Evolutionary conservation across 2,888 invertebrate species (phyloP).

Genomic region (Troides helena): DNA sequence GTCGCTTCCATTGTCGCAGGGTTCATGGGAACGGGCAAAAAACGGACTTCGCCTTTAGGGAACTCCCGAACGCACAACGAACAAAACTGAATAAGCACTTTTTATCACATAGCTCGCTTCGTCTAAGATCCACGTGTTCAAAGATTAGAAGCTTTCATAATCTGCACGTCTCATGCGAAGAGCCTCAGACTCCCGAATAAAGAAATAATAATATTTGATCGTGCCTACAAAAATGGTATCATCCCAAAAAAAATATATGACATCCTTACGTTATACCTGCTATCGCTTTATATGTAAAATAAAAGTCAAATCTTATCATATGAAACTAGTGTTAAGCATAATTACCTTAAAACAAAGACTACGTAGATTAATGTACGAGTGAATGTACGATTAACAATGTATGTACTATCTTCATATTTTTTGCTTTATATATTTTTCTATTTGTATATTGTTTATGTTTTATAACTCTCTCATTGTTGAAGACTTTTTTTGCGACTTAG

Average conservation of each 20-base stretch:
- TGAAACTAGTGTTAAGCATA: neutral
- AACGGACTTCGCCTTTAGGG: slow-evolving; percentile 69
- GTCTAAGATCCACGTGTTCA: slow-evolving; percentile 69
- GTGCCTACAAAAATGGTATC: slow-evolving; percentile 20
- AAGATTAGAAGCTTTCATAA: slow-evolving; percentile 65
- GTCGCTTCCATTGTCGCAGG: slow-evolving; percentile 72
- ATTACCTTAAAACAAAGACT: no score
- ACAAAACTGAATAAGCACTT: slow-evolving; percentile 75
- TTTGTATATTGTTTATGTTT: no score
- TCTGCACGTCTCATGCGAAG: slow-evolving; percentile 57
- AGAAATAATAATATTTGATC: slow-evolving; percentile 28
- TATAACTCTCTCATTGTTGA: no score
- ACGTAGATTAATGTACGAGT: no score
- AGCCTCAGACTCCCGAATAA: slow-evolving; percentile 31
- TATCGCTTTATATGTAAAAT: slow-evolving; percentile 1
- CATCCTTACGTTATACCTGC: slow-evolving; percentile 13
- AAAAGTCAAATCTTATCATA: neutral
- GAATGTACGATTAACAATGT: no score
- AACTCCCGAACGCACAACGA: slow-evolving; percentile 54
- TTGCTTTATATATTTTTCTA: no score
- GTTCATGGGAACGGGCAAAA: slow-evolving; percentile 79
- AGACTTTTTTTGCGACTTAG: no score
- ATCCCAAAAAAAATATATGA: slow-evolving; percentile 23
- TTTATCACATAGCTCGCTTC: slow-evolving; percentile 58
- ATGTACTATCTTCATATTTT: no score